Conservation (phyloP, 2,797 vertebrate species). For the Natrix natrix region DNA sequence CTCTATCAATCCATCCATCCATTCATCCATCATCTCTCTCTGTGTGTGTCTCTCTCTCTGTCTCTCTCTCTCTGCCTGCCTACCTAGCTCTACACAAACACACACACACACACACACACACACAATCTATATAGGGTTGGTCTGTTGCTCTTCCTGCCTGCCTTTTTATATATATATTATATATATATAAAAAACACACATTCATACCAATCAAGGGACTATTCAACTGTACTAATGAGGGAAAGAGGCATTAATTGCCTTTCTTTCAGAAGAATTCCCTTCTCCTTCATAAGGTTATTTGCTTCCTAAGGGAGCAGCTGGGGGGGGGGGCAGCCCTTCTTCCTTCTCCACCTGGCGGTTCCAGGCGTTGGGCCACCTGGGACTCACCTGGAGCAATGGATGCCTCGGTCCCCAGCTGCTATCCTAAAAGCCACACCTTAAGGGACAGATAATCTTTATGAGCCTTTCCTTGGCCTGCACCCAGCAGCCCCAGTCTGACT, state of each 20-base stretch:
- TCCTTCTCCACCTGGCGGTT: not conserved
- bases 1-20: no score
- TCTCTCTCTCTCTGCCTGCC: no score
- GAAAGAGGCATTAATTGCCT: not conserved
- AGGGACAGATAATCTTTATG: not conserved
- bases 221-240: not conserved
- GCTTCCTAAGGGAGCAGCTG: not conserved
- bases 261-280: not conserved
- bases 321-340: not conserved
- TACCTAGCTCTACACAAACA: no score
- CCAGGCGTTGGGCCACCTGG: not conserved
- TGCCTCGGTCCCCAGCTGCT: not conserved
- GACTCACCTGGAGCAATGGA: not conserved
- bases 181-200: no score
- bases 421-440: not conserved
- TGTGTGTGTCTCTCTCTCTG: no score
- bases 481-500: not conserved
- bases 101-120: no score
- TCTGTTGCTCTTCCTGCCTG: no score
- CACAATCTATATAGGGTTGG: no score
- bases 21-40: no score
- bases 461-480: not conserved
- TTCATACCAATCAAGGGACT: not conserved
- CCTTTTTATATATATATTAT: no score
- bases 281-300: not conserved